Conservation (phyloP, 1,140 invertebrate species). For the Brachionus sp. region DNA sequence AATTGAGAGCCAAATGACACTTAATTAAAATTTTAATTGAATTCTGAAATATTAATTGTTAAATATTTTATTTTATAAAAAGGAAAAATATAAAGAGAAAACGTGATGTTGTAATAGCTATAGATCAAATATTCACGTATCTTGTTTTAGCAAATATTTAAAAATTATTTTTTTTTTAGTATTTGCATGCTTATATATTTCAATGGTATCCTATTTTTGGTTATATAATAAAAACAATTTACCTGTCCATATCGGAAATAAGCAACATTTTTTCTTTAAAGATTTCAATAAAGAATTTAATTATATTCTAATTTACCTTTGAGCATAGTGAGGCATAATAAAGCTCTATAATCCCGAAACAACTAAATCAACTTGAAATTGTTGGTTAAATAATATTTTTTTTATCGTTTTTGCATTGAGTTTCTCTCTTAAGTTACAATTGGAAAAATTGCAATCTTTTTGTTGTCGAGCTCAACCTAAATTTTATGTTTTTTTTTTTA, state of each 20-base stretch:
- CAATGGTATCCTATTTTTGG: background rate
- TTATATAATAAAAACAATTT: background rate
- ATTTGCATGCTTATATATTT: background rate
- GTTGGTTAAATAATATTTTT: slow-evolving; percentile 22
- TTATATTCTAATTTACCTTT: slow-evolving; percentile 18
- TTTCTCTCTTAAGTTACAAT: background rate
- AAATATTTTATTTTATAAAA: background rate
- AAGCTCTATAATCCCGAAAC: slow-evolving; percentile 16
- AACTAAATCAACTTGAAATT: slow-evolving; percentile 10
- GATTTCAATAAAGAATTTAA: background rate
- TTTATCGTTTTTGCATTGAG: slow-evolving; percentile 8
- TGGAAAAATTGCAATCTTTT: slow-evolving; percentile 9
- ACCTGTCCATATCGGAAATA: slow-evolving; percentile 17
- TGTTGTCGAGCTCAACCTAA: slow-evolving; percentile 35
- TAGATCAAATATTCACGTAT: background rate
- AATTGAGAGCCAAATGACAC: background rate
- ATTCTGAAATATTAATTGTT: background rate
- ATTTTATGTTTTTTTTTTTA: slow-evolving; percentile 27
- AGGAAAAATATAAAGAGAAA: background rate
- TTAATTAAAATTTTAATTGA: slow-evolving; percentile 16
- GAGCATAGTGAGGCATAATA: background rate
- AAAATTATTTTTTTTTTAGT: background rate
- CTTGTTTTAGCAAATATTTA: background rate
- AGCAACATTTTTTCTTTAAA: background rate
- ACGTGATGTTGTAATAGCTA: background rate